A percentile compares a stretch with the other conserved stretches of the same genome.
Conservation (phyloP, 1,140 invertebrate genomes). For the Triops longicaudatus region DNA sequence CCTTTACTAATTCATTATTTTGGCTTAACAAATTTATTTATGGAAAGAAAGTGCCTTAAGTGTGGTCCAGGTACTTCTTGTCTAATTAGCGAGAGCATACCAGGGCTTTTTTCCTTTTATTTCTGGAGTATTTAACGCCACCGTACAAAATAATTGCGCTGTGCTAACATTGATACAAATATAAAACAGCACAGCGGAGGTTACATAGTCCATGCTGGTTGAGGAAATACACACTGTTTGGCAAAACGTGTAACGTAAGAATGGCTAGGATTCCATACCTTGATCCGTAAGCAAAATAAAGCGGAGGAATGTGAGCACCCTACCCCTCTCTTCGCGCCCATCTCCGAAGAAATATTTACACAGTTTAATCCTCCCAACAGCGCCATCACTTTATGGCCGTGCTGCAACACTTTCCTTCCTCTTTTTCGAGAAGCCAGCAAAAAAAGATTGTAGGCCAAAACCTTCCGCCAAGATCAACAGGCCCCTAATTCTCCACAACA, state of each 20-base stretch:
- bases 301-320: neutral
- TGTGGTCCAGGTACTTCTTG: too few relatives aligned
- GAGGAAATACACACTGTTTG: neutral
- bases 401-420: neutral
- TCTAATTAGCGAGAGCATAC: too few relatives aligned
- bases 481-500: neutral
- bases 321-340: neutral
- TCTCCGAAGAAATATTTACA: neutral
- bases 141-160: neutral
- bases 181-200: neutral
- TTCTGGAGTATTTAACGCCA: too few relatives aligned
- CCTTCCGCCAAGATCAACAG: constrained; percentile 6
- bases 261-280: neutral
- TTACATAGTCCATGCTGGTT: constrained; percentile 11
- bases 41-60: too few relatives aligned
- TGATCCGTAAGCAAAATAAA: neutral
- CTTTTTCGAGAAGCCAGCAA: neutral
- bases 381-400: neutral
- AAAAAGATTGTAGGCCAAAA: neutral
- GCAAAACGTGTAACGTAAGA: neutral
- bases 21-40: too few relatives aligned
- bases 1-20: too few relatives aligned
- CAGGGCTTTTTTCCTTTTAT: too few relatives aligned
- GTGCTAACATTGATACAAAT: neutral
- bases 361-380: constrained; percentile 14